Evolutionary conservation across 2,888 invertebrate genomes (phyloP).

Genomic region (Onthophagus sagittarius): DNA sequence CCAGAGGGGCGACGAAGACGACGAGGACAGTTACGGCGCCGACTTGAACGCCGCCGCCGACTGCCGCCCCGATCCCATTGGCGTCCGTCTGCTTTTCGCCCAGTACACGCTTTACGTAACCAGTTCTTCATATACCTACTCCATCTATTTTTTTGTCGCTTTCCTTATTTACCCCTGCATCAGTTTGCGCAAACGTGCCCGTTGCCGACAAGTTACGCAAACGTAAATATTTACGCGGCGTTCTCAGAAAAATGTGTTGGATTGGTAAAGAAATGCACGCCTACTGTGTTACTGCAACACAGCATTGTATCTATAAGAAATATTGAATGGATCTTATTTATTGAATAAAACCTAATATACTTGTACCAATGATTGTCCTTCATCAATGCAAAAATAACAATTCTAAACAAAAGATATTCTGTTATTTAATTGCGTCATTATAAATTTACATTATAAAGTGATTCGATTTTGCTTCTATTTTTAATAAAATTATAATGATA

Average conservation of each 20-base stretch:
- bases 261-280: background rate
- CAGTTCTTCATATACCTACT: background rate
- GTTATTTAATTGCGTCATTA: no score
- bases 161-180: background rate
- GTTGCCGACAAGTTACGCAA: background rate
- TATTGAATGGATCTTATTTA: no score
- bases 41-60: background rate
- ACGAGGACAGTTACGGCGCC: constrained; percentile 14
- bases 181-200: background rate
- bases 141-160: background rate
- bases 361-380: no score
- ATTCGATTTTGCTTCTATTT: no score
- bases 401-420: no score
- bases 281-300: background rate
- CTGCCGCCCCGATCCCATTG: background rate
- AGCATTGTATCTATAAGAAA: no score
- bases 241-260: background rate
- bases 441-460: no score
- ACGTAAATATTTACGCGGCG: background rate
- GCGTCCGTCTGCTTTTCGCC: background rate
- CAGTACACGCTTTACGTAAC: background rate
- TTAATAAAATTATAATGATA: no score
- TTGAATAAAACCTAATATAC: no score
- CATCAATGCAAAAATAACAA: no score
- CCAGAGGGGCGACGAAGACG: background rate